phyloP scores from a whole-genome alignment of 2,113 vertebrate genomes.

The Castor canadensis region DNA sequence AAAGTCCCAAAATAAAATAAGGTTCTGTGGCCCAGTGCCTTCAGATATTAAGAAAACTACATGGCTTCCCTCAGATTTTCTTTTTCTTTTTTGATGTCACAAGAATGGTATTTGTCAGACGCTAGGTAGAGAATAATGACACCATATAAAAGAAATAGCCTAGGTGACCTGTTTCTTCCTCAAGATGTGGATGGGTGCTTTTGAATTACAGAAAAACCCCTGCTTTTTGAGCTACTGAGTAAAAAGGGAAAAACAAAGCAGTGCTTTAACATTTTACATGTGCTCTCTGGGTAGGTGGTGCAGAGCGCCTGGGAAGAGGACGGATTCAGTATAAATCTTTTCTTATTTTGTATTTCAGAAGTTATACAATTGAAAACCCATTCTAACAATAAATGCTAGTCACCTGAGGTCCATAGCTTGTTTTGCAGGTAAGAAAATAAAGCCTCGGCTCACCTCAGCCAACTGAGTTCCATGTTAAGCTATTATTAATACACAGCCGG shows the following conservation, averaged over 20 bases:
- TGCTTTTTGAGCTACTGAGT: constrained; percentile 38
- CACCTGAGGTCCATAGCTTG: constrained; percentile 87
- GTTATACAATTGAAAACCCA: constrained; percentile 83
- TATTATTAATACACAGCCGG: constrained; percentile 89
- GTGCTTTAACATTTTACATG: constrained; percentile 3
- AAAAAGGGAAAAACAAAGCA: neutral
- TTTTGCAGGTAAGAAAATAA: constrained; percentile 84
- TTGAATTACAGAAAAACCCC: constrained; percentile 70
- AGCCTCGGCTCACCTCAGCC: constrained; percentile 81
- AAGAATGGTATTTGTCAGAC: constrained; percentile 45
- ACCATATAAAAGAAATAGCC: constrained; percentile 62
- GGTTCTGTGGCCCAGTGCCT: neutral
- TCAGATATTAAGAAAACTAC: neutral
- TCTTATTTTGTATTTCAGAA: constrained; percentile 83
- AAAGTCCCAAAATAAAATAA: neutral
- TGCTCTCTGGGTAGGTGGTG: constrained; percentile 68
- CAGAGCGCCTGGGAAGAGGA: neutral
- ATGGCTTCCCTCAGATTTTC: constrained; percentile 51
- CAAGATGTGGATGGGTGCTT: constrained; percentile 55
- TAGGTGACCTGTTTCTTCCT: constrained; percentile 45
- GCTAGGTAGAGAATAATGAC: constrained; percentile 47
- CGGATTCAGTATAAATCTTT: constrained; percentile 81
- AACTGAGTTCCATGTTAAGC: constrained; percentile 84
- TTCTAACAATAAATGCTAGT: constrained; percentile 85
- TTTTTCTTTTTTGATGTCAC: constrained; percentile 18